Base-by-base conservation (phyloP, 2,797 vertebrate genomes). In the Lindbergichthys nudifrons region DNA sequence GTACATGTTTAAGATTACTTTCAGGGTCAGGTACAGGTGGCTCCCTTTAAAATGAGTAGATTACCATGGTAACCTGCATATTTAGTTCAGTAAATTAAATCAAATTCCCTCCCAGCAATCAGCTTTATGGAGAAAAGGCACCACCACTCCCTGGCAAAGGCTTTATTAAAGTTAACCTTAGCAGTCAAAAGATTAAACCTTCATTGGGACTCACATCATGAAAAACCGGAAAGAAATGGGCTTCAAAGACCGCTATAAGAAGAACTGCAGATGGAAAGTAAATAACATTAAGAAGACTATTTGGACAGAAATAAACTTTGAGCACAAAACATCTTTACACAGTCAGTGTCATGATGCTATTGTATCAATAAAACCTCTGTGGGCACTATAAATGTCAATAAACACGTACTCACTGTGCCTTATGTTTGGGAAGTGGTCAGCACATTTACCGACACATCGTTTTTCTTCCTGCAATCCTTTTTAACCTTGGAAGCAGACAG, bases 291-390 rank as follows among this genome's bases (percentile, higher is more conserved):
- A 5, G 5, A 3, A 23, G 14, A 41, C 47, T 70, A 47, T 59
- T 58, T 57, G 15, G 48, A 50, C 64, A 16, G 26, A 57, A 39
- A 45, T 65, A 1, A 1, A 26, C 16, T 51, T 10, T 15, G 43
- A 59, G 12, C 45, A 46, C 2, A 41, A 62, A 56, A 21, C 5
- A 43, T 19, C 16, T 56, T 32, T 53, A 16, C 16, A 65, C 51
- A 70, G 50, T 64, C 51, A 51, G 26, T 70, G 23, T 21, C 46
- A 23, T 42, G 46, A 48, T 2, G 1, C 21, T 16, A n/a, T 30
- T 53, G 41, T 46, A 21, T 71, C 53, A 68, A 61, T 65, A 72
- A 77, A 81, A 62, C 26, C 45, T 62, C 15, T 70, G 53, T 53
- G 42, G 64, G 65, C 47, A 60, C 48, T 32, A 1, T 21, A 41